Evolutionary conservation across 2,113 vertebrate genomes (phyloP), one percentile per base, ranked within the genome.

Genomic region (Orycteropus afer): DNA sequence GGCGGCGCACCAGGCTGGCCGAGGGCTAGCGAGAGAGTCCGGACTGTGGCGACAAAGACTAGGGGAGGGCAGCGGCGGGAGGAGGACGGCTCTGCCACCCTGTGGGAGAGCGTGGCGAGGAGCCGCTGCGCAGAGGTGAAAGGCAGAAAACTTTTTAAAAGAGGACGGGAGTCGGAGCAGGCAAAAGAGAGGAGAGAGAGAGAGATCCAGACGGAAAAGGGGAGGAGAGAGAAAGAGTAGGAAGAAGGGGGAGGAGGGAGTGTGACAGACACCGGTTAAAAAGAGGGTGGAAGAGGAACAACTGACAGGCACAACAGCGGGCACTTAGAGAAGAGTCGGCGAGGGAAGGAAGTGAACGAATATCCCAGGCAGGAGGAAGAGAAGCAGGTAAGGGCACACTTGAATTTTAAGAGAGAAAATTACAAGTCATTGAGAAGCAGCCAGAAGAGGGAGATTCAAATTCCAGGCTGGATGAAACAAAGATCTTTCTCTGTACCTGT

Each of bases 211-310:
- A 29, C 55, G 42, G 18, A 37, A 32, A 40, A 78, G 22, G 49
- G 45, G 11, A 15, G 32, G 57, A 27, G 42, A 32, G 73, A 47
- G 71, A 45, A 55, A 90, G 93, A 47, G 47, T 15, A 63, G 92
- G 94, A 96, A 94, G 96, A 69, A 83, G 96, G 95, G 95, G 97
- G 97, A 92, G 96, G 97, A 97, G 97, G 96, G 80, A 97, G 94
- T 94, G 96, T 82, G 91, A 93, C 97, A 92, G 96, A 96, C 18
- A 96, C 47, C 14, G 94, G 93, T 91, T 96, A 76, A 96, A 98
- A 95, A 93, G 97, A 96, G 98, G 97, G 97, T 97, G 94, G 96
- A 93, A 97, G 96, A 96, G 97, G 98, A 97, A 93, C 97, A 96
- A 97, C 89, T 96, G 97, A 96, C 97, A 89, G 55, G 86, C 86